phyloP scores from a whole-genome alignment of 2,113 vertebrate genomes.

The Bolborhynchus lineola region DNA sequence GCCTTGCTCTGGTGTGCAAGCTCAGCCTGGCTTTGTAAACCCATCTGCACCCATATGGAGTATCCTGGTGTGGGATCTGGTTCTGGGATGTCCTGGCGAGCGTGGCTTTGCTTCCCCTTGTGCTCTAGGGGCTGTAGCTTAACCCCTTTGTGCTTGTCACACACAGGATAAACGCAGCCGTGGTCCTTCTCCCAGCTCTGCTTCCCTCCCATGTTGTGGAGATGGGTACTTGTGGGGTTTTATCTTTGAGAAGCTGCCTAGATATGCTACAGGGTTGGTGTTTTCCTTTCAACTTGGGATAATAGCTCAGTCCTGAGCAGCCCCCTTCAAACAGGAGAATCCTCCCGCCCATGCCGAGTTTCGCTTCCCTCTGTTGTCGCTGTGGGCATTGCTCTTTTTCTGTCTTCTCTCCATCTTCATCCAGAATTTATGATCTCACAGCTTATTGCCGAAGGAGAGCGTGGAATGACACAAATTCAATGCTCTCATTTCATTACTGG shows the following conservation, averaged over 20 bases:
- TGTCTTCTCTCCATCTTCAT: slow-evolving; percentile 52
- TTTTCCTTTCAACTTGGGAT: neutral
- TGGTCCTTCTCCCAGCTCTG: neutral
- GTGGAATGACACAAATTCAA: slow-evolving; percentile 53
- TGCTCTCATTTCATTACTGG: slow-evolving; percentile 54
- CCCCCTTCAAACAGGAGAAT: neutral
- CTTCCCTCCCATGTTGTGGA: neutral
- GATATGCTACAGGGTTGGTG: neutral
- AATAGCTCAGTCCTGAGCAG: neutral
- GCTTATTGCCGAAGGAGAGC: slow-evolving; percentile 46
- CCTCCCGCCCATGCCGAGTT: neutral
- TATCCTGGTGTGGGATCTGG: neutral
- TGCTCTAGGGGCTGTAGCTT: neutral
- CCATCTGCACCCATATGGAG: neutral
- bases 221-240: neutral
- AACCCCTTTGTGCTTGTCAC: neutral
- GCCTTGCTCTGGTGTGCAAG: neutral
- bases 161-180: neutral
- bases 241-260: neutral
- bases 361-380: neutral
- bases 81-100: neutral
- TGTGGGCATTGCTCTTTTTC: slow-evolving; percentile 26
- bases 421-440: slow-evolving; percentile 61
- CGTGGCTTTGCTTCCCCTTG: neutral
- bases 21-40: neutral